These are phyloP conservation scores for Hystrix brachyura DNA, from an alignment of 2,113 vertebrate genomes.

Conservation along the genomic window DNA sequence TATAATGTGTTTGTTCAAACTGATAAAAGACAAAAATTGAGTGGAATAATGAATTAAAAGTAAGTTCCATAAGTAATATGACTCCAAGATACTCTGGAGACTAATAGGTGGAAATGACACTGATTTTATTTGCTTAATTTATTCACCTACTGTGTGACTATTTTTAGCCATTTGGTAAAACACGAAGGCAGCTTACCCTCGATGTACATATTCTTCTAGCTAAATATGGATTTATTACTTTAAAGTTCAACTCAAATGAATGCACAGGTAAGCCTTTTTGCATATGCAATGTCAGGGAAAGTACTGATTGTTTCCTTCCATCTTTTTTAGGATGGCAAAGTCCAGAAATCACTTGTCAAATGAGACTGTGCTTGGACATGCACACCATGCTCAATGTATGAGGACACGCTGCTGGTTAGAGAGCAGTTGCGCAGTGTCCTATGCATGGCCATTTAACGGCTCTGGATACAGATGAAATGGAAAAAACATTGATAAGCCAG, in stretches of 20 bases:
- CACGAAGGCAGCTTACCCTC: neutral
- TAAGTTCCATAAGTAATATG: neutral
- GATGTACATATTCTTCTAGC: neutral
- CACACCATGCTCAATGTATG: neutral
- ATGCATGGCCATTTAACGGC: neutral
- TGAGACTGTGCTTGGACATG: neutral
- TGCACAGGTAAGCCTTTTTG: neutral
- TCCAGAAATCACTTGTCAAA: neutral
- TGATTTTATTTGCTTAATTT: neutral
- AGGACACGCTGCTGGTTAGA: neutral
- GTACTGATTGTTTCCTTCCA: neutral
- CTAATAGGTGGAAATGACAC: neutral
- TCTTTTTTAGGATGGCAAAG: neutral
- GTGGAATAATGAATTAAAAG: neutral
- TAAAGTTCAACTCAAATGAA: neutral
- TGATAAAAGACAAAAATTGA: neutral
- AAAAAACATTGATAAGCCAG: neutral
- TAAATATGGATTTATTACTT: neutral
- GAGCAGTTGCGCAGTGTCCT: neutral
- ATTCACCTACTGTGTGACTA: neutral
- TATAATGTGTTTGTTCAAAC: neutral
- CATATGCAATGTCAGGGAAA: neutral
- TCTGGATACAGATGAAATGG: too few relatives aligned
- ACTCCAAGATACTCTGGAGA: slow-evolving; percentile 2
- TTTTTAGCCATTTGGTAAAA: neutral